These are phyloP conservation scores for Harlomillsia oculata DNA, from an alignment of 1,140 invertebrate species.

Conservation along the genomic window DNA sequence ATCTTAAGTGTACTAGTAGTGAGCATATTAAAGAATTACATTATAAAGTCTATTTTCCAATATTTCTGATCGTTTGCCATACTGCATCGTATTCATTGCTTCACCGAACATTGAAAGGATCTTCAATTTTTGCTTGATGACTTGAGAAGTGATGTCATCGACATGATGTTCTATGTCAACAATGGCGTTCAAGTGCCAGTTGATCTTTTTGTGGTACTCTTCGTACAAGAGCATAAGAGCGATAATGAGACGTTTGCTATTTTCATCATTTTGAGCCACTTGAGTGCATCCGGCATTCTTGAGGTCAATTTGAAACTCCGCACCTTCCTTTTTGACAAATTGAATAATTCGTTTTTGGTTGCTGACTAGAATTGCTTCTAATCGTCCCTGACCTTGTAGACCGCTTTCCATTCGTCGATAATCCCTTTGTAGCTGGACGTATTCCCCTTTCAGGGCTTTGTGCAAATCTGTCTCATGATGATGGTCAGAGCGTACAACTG, in stretches of 20 bases:
- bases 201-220: not conserved
- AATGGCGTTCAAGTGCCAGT: not conserved
- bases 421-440: not conserved
- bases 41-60: constrained; percentile 10
- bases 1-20: not conserved
- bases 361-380: not conserved
- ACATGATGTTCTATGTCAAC: constrained; percentile 1
- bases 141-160: not conserved
- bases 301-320: not conserved
- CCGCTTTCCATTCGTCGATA: constrained; percentile 3
- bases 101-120: not conserved
- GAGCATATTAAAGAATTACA: not conserved
- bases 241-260: not conserved
- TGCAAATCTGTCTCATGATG: not conserved
- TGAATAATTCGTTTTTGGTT: not conserved
- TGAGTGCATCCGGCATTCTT: not conserved
- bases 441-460: not conserved
- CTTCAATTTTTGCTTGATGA: not conserved
- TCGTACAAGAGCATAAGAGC: not conserved
- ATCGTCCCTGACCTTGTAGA: not conserved
- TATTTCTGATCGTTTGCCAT: not conserved
- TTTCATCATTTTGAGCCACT: not conserved
- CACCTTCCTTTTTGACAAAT: not conserved
- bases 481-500: too few species aligned
- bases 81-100: not conserved